A percentile compares a stretch with the other conserved stretches of the same genome.
Evolutionary conservation across 2,113 vertebrate genomes (phyloP).

Genomic region (Hyaena hyaena): DNA sequence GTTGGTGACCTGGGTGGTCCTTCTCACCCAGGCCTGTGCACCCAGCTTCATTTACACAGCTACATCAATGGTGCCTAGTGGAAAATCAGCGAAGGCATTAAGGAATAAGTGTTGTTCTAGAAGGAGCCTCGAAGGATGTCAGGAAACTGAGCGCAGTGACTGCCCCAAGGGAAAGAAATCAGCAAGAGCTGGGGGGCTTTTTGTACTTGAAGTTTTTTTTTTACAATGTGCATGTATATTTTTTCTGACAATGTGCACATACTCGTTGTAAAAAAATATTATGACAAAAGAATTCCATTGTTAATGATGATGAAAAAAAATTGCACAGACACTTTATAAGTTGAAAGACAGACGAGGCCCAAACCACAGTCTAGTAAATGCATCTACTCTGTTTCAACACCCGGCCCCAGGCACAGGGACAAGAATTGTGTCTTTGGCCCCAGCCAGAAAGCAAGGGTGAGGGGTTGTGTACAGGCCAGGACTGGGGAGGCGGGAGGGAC

Average conservation of each 20-base stretch:
- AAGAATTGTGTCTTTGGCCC: too few relatives aligned
- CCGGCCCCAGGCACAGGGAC: not conserved
- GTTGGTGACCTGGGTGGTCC: not conserved
- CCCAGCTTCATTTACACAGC: not conserved
- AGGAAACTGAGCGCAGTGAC: not conserved
- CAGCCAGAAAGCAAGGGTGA: not conserved
- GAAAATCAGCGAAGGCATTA: not conserved
- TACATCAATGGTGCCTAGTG: not conserved
- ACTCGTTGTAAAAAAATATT: not conserved
- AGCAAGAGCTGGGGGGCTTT: not conserved
- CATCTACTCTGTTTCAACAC: not conserved
- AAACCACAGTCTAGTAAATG: not conserved
- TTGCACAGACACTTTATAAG: not conserved
- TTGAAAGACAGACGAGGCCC: not conserved
- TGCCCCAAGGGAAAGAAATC: not conserved
- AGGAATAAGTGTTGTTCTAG: not conserved
- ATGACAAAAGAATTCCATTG: not conserved
- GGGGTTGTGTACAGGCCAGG: not conserved
- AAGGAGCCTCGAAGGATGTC: not conserved
- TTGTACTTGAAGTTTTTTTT: not conserved
- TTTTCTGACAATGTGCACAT: not conserved
- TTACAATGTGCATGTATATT: not conserved
- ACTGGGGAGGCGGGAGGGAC: not conserved
- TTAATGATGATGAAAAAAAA: not conserved
- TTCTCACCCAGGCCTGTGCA: not conserved